A percentile compares a stretch with the other conserved stretches of the same genome.
Evolutionary conservation across 1,140 invertebrate genomes (phyloP).

Genomic region (Condylostylus longicornis): DNA sequence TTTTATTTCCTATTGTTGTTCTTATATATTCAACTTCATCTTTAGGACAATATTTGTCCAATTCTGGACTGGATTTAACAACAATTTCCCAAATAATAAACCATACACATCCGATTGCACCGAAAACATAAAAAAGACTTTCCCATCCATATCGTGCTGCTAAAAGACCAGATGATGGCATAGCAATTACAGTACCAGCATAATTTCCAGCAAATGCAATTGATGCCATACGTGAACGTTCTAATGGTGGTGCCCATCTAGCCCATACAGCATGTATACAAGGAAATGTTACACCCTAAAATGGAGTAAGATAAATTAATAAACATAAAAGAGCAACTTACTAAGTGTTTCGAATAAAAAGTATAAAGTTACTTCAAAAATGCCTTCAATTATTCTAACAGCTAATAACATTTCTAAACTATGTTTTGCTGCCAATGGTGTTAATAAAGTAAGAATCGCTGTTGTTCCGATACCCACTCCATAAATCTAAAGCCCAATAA

Average conservation of each 20-base stretch:
- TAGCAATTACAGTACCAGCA: constrained; percentile 64
- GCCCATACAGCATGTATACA: constrained; percentile 78
- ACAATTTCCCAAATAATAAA: constrained; percentile 51
- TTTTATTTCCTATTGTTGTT: constrained; percentile 25
- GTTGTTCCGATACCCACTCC: constrained; percentile 66
- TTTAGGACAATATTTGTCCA: constrained; percentile 56
- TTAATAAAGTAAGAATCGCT: constrained; percentile 66
- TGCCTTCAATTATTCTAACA: constrained; percentile 67
- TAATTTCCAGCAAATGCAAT: constrained; percentile 71
- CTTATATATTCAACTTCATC: constrained; percentile 66
- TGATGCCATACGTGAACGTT: constrained; percentile 60
- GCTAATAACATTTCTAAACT: constrained; percentile 55
- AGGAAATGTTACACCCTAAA: constrained; percentile 79
- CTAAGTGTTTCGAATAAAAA: too few species aligned
- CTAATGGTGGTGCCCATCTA: constrained; percentile 72
- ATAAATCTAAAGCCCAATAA: constrained; percentile 48
- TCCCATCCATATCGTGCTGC: constrained; percentile 65
- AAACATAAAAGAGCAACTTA: too few species aligned
- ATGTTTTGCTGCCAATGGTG: constrained; percentile 56
- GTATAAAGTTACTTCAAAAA: constrained; percentile 57
- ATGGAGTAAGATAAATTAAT: constrained; percentile 8
- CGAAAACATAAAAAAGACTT: constrained; percentile 79
- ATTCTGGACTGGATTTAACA: constrained; percentile 59
- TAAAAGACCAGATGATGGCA: constrained; percentile 58
- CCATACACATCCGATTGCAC: constrained; percentile 56